A percentile compares a stretch with the other conserved stretches of the same genome.
phyloP scores from a whole-genome alignment of 30 jellyfish, hydroid and myxozoan genomes.

The Turritopsis rubra region DNA sequence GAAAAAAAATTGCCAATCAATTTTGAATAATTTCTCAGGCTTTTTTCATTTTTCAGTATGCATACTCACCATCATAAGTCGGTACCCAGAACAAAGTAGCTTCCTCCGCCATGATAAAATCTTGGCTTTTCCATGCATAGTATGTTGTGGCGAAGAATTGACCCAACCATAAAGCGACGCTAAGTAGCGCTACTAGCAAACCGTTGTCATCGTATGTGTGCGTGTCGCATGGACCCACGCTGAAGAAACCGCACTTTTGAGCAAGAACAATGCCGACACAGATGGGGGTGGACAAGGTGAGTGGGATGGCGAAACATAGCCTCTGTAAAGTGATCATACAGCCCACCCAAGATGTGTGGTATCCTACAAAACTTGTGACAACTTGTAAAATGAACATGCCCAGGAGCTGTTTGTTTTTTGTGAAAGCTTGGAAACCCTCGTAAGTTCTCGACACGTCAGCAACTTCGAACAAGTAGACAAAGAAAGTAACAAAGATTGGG shows the following conservation, averaged over 20 bases:
- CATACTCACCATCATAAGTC: slow-evolving; percentile 60
- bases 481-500: slow-evolving; percentile 62
- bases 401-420: slow-evolving; percentile 37
- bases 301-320: slow-evolving; percentile 81
- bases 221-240: slow-evolving; percentile 54
- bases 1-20: not conserved
- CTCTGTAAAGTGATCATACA: slow-evolving; percentile 87
- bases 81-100: slow-evolving; percentile 92
- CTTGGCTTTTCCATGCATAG: slow-evolving; percentile 94
- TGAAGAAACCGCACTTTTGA: slow-evolving; percentile 44
- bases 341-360: slow-evolving; percentile 86
- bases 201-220: slow-evolving; percentile 30
- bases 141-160: slow-evolving; percentile 91
- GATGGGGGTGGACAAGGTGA: slow-evolving; percentile 74
- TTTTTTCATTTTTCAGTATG: not conserved
- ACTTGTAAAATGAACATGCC: slow-evolving; percentile 69
- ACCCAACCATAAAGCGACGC: slow-evolving; percentile 91
- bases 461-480: slow-evolving; percentile 65
- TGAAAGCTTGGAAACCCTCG: slow-evolving; percentile 39
- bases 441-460: slow-evolving; percentile 43
- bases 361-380: slow-evolving; percentile 68
- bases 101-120: slow-evolving; percentile 89
- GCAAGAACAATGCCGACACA: slow-evolving; percentile 51
- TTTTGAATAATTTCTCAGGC: not conserved
- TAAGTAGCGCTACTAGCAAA: slow-evolving; percentile 49